Evolutionary conservation across 2,888 invertebrate genomes (phyloP).

Genomic region (Hypercompe scribonia): DNA sequence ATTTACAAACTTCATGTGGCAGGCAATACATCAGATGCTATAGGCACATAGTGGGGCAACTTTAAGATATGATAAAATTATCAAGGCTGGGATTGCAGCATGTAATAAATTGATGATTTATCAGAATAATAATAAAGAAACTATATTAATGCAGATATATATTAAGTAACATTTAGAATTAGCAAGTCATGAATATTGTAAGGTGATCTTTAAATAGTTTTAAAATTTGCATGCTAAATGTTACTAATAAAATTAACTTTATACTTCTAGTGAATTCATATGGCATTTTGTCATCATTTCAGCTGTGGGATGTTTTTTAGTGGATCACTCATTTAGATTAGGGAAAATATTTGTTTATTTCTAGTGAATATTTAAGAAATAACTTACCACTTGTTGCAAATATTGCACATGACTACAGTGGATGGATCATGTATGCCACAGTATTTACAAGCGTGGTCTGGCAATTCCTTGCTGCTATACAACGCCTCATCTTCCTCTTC

Average conservation of each 20-base stretch:
- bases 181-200: not conserved
- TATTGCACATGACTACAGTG: conserved; percentile 99
- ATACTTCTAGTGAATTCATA: no score
- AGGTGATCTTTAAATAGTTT: not conserved
- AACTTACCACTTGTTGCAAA: conserved; percentile 97
- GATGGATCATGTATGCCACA: conserved; percentile 99
- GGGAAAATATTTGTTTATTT: not conserved
- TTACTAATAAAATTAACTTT: not conserved
- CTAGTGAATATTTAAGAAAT: conserved; percentile 12
- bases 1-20: not conserved
- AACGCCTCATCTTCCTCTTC: conserved; percentile 98
- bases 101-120: not conserved
- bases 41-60: not conserved
- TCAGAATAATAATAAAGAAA: not conserved
- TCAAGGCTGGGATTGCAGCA: not conserved
- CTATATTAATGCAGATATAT: no score
- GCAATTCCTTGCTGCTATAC: conserved; percentile 94
- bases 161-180: not conserved
- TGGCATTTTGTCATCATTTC: not conserved
- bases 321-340: not conserved
- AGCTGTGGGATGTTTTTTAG: not conserved
- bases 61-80: not conserved
- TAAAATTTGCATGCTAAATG: not conserved
- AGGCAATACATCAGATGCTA: not conserved
- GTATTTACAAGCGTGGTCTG: conserved; percentile 99